Percentiles rank a stretch among this genome's conserved stretches.
Evolutionary conservation across 2,797 vertebrate species (phyloP).

Genomic region (Lithobates sylvaticus): DNA sequence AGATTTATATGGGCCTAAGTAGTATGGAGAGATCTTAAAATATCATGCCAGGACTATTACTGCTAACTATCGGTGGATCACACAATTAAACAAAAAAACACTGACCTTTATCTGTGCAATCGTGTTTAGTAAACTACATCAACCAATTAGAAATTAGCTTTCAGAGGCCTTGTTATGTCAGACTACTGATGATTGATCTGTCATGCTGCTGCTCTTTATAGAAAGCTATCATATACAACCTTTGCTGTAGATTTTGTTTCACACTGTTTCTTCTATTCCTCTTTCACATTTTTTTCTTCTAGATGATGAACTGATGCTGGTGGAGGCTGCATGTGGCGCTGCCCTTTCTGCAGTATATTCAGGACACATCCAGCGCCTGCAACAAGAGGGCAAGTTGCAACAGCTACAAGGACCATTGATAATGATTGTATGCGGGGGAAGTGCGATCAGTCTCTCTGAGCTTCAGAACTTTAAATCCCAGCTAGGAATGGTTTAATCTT

Average conservation of each 20-base stretch:
- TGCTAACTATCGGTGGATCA: not conserved
- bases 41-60: not conserved
- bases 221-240: not conserved
- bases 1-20: too few species aligned
- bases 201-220: not conserved
- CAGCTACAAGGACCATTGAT: conserved; percentile 76
- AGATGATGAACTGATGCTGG: conserved; percentile 92
- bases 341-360: conserved; percentile 86
- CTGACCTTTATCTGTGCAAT: not conserved
- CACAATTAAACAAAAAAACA: too few species aligned
- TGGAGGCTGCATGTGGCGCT: conserved; percentile 88
- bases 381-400: conserved; percentile 77
- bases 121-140: too few species aligned
- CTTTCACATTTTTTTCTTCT: conserved; percentile 24
- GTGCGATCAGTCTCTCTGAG: conserved; percentile 79
- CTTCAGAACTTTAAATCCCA: conserved; percentile 80
- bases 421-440: conserved; percentile 88
- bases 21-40: too few species aligned
- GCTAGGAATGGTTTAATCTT: conserved; percentile 71
- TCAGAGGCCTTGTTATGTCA: not conserved
- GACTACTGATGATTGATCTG: not conserved
- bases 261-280: too few species aligned
- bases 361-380: conserved; percentile 79
- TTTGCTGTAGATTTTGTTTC: not conserved
- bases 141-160: not conserved